Base-by-base conservation (phyloP, 1,140 invertebrate species). In the Lordiphosa mommai region DNA sequence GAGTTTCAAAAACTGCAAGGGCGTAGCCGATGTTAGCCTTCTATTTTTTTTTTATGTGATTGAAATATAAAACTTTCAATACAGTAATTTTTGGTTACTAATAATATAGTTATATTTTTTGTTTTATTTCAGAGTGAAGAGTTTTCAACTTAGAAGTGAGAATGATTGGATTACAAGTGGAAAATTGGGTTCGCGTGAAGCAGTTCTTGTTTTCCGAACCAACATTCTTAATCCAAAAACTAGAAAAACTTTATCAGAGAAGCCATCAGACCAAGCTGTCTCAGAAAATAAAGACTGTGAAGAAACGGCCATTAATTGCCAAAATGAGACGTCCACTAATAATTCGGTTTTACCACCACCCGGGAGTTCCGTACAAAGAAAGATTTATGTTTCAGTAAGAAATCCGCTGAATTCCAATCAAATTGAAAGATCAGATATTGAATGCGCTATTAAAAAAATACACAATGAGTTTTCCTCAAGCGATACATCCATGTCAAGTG, bases 121-220 rank as follows among this genome's bases (percentile, higher is more conserved):
- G 4, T 1, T 44, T 40, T 7, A 13, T 70, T 65, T 9, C 43
- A 50, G 52, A 52, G 17, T 53, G 55, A 72, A 59, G 16, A 72
- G 32, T 53, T 49, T 65, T 34, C 49, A 76, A 3, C 41, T 43
- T 27, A 36, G 36, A 48, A 66, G 48, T 33, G 57, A 84, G n/a
- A 53, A 72, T 56, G 63, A 85, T 57, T 89, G 88, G 88, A 73
- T 89, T 49, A 84, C 87, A 3, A 88, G 86, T 77, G 88, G 88
- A 44, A 72, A 69, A 49, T 17, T 88, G 38, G 87, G 87, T 3
- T 87, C 87, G 1, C 77, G 79, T 4, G 87, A 88, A 43, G 84
- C 84, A 9, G 88, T 89, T 30, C 64, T 89, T 10, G 72, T 88
- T 4, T 89, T 89, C 48, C 71, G 79, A 9, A 86, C 86, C 13